phyloP scores from a whole-genome alignment of 2,888 invertebrate genomes.

The Vesta saturnalis region DNA sequence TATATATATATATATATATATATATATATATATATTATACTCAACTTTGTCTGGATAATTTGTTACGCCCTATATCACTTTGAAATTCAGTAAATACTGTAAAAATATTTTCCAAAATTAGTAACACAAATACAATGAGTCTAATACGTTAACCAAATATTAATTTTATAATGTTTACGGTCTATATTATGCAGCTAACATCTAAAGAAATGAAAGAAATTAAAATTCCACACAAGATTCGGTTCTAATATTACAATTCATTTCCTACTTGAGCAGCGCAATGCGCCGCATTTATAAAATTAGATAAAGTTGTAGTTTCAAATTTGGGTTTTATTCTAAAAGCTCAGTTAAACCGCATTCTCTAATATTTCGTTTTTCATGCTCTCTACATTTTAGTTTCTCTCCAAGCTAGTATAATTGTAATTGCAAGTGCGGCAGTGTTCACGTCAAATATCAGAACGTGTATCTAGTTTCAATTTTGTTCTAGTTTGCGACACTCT shows the following conservation, averaged over 20 bases:
- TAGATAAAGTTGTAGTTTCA: constrained; percentile 25
- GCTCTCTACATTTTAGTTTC: constrained; percentile 9
- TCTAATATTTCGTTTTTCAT: constrained; percentile 30
- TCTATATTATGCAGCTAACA: not conserved
- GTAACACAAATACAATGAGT: too few species aligned
- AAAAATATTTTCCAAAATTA: too few species aligned
- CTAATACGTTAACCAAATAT: too few species aligned
- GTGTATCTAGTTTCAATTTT: constrained; percentile 34
- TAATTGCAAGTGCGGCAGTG: constrained; percentile 26
- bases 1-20: too few species aligned
- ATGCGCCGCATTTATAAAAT: constrained; percentile 24
- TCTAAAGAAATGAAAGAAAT: not conserved
- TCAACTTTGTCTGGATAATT: too few species aligned
- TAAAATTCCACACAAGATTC: constrained; percentile 4
- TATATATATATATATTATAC: too few species aligned
- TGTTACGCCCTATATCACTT: too few species aligned
- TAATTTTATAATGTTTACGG: too few species aligned
- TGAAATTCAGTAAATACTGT: too few species aligned
- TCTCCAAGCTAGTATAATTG: constrained; percentile 30
- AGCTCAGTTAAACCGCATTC: constrained; percentile 32
- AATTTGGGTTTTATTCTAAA: constrained; percentile 33
- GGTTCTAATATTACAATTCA: not conserved
- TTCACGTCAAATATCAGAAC: constrained; percentile 22
- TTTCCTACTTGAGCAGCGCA: not conserved
- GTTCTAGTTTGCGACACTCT: constrained; percentile 37